Base-by-base conservation (phyloP, 2,113 vertebrate genomes). In the Tenebrosternarchus preto region DNA sequence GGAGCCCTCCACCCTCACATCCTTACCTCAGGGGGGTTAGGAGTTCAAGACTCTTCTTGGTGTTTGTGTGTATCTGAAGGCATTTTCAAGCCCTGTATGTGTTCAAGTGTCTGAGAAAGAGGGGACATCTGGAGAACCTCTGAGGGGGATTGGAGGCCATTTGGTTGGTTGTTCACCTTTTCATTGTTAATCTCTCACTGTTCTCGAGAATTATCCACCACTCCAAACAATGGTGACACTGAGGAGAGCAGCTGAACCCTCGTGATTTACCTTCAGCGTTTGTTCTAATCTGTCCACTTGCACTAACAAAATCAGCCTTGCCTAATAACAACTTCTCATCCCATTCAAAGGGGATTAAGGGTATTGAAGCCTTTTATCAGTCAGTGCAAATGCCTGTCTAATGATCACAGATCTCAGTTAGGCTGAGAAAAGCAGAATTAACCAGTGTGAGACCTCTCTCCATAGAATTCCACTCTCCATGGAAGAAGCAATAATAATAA, bases 221-320 rank as follows among this genome's bases (percentile, higher is more conserved):
- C n/a, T n/a, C n/a, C n/a, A n/a, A n/a, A n/a, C n/a, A n/a, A n/a
- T n/a, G n/a, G n/a, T n/a, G n/a, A n/a, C n/a, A n/a, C n/a, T n/a
- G n/a, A n/a, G n/a, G n/a, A n/a, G n/a, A n/a, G n/a, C n/a, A n/a
- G n/a, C n/a, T n/a, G n/a, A n/a, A n/a, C n/a, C n/a, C n/a, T 74
- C 63, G 50, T 5, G 8, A 36, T 55, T 75, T 22, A 81, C 33
- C 53, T 81, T 27, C 68, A 36, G 22, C 16, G 74, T 75, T 55
- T 75, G 60, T 83, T 67, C 76, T 76, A 74, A 57, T 50, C 46
- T 36, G 78, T 61, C 69, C 59, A 53, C 73, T 77, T 36, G 73
- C 50, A 77, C 68, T 50, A 72, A 57, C n/a, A 9, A 24, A 76
- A 55, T 57, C 66, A 76, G 29, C 53, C 33, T 24, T 1, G 59